Evolutionary conservation across 2,113 vertebrate genomes (phyloP).

Genomic region (Dunckerocampus dactyliophorus): DNA sequence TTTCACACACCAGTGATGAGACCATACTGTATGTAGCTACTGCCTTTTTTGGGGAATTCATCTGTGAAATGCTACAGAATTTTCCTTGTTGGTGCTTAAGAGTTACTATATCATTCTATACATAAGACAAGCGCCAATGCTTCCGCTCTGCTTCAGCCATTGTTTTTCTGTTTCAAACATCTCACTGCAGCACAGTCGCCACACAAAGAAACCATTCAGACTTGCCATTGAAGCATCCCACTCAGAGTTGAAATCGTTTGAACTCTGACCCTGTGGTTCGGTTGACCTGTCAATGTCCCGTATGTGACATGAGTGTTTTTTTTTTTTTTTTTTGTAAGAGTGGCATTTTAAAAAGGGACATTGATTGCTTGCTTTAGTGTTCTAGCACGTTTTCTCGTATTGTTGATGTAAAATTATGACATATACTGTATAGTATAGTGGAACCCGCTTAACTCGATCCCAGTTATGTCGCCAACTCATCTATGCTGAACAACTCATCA

Average conservation of each 20-base stretch:
- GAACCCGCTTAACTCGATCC: no score
- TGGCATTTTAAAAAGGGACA: no score
- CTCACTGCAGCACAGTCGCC: background rate
- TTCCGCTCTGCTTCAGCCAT: conserved; percentile 31
- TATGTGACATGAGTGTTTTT: conserved; percentile 2
- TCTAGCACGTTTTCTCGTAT: background rate
- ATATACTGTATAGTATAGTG: no score
- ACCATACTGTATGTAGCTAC: background rate
- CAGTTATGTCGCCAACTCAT: no score
- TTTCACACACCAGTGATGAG: background rate
- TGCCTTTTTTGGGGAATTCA: background rate
- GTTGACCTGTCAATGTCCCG: conserved; percentile 14
- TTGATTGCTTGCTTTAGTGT: background rate
- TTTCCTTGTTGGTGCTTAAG: background rate
- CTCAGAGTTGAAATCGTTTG: conserved; percentile 11
- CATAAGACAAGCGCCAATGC: background rate
- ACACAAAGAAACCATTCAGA: conserved; percentile 18
- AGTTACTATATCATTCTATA: background rate
- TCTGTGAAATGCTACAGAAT: background rate
- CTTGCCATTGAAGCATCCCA: conserved; percentile 18
- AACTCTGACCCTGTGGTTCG: conserved; percentile 19
- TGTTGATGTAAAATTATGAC: background rate
- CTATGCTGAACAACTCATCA: no score
- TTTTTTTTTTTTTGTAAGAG: background rate
- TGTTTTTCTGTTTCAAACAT: conserved; percentile 16